Evolutionary conservation across 2,797 vertebrate species (phyloP).

Genomic region (Rhinichthys osculus): DNA sequence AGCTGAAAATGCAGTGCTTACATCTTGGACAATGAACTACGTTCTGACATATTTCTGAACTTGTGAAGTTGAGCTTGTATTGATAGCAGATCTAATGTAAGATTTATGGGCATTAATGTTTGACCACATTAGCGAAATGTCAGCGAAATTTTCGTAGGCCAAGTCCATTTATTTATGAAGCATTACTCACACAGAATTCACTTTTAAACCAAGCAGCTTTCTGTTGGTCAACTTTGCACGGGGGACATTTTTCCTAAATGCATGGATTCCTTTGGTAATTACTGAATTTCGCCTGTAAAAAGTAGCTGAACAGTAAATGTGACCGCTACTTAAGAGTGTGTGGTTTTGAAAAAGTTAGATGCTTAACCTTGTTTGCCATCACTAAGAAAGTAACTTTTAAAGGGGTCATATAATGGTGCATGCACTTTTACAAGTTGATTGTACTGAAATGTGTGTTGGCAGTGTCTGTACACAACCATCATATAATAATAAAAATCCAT

Average conservation of each 20-base stretch:
- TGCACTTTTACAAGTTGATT: too few species aligned
- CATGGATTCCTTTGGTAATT: not conserved
- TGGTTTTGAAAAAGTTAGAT: not conserved
- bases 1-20: too few species aligned
- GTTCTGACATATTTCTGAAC: not conserved
- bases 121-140: not conserved
- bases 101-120: not conserved
- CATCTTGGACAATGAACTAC: not conserved
- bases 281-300: not conserved
- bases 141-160: not conserved
- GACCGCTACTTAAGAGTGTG: not conserved
- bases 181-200: not conserved
- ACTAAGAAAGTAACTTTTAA: constrained; percentile 1
- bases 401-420: too few species aligned
- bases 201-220: not conserved
- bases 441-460: too few species aligned
- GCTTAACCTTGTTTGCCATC: not conserved
- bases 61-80: not conserved
- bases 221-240: not conserved
- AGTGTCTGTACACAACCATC: too few species aligned
- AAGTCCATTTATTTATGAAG: not conserved
- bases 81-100: not conserved
- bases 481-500: too few species aligned
- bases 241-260: too few species aligned
- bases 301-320: not conserved